Percentiles rank a stretch among this genome's conserved stretches.
These are phyloP conservation scores for Amphiprion clarkii DNA, from an alignment of 2,797 vertebrate species.

Conservation along the genomic window DNA sequence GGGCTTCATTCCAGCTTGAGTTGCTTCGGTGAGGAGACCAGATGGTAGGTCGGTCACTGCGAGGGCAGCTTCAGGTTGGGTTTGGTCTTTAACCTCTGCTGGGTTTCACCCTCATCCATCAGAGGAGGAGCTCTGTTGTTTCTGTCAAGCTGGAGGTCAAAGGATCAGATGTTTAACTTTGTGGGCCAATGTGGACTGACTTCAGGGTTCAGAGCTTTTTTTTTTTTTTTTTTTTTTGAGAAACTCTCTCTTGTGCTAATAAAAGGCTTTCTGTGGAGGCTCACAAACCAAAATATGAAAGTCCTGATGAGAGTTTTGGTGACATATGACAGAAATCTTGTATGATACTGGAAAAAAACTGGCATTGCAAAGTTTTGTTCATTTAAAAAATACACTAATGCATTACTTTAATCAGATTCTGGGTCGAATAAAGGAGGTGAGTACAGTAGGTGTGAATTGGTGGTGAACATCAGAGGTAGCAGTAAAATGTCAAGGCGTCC, in stretches of 20 bases:
- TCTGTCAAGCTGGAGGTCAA: not conserved
- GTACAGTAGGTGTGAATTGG: conserved; percentile 40
- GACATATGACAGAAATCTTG: not conserved
- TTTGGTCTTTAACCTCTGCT: conserved; percentile 14
- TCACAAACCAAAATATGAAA: not conserved
- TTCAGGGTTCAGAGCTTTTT: not conserved
- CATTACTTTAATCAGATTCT: not conserved
- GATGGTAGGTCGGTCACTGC: conserved; percentile 25
- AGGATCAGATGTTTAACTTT: conserved; percentile 4
- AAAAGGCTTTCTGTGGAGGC: not conserved
- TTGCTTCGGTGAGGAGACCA: not conserved
- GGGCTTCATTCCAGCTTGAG: not conserved
- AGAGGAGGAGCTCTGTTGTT: conserved; percentile 9
- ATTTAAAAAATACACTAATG: too few species aligned
- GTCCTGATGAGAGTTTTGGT: not conserved
- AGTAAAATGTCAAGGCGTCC: conserved; percentile 67
- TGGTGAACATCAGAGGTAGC: conserved; percentile 50
- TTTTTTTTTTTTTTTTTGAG: too few species aligned
- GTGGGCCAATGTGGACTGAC: not conserved
- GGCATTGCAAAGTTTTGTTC: too few species aligned
- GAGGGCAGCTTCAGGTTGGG: not conserved
- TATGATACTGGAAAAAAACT: too few species aligned
- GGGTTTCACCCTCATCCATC: conserved; percentile 12
- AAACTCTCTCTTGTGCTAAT: too few species aligned
- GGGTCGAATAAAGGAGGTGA: not conserved